Percentiles rank a stretch among this genome's conserved stretches.
phyloP scores from a whole-genome alignment of 2,797 vertebrate species.

The Scleropages formosus region DNA sequence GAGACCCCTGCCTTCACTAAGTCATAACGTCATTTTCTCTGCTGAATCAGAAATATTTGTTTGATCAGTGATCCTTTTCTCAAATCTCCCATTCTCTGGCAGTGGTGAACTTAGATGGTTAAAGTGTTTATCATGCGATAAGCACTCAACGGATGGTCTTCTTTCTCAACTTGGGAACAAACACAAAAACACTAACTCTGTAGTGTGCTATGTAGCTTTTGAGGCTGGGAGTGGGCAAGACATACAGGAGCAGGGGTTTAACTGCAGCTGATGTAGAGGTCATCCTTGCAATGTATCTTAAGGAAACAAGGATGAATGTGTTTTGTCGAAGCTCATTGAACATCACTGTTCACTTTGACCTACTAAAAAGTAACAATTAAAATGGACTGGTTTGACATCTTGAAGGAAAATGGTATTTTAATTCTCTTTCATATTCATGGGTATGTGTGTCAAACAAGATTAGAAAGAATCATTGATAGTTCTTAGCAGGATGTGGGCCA shows the following conservation, averaged over 20 bases:
- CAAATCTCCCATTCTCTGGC: neutral
- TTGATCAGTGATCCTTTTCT: neutral
- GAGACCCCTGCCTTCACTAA: neutral
- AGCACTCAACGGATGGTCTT: neutral
- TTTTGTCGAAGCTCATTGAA: too few species aligned
- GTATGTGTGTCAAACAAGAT: too few species aligned
- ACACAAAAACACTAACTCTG: too few species aligned
- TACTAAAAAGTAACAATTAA: too few species aligned
- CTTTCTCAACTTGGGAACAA: too few species aligned
- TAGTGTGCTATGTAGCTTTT: neutral
- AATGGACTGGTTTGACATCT: too few species aligned
- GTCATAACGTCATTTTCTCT: conserved; percentile 19
- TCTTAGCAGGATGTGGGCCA: too few species aligned
- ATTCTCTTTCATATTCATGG: too few species aligned
- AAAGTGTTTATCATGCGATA: conserved; percentile 19
- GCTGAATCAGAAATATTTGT: conserved; percentile 13
- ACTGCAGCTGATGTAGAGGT: conserved; percentile 24
- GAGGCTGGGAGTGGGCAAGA: conserved; percentile 11
- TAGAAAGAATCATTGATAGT: too few species aligned
- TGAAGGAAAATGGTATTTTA: too few species aligned
- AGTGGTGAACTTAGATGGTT: neutral
- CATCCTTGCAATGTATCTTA: neutral
- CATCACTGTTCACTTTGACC: too few species aligned
- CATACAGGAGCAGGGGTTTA: conserved; percentile 22
- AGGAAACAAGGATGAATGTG: too few species aligned